Percentiles rank a stretch among this genome's conserved stretches.
phyloP scores from a whole-genome alignment of 2,113 vertebrate species.

The Trachemys scripta region DNA sequence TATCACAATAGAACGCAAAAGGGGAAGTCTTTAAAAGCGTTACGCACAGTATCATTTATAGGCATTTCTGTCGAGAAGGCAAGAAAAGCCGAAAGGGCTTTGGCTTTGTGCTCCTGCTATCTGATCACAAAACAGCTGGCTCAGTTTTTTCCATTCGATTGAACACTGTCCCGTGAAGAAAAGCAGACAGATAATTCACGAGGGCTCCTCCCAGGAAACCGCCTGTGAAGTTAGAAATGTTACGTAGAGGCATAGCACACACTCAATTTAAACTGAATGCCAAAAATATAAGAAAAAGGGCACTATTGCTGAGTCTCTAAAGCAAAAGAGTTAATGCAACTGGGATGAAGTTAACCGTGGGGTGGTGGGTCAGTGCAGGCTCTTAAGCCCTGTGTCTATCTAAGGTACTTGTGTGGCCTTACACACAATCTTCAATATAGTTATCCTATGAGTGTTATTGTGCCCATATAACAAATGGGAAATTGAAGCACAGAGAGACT shows the following conservation, averaged over 20 bases:
- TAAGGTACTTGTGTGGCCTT: neutral
- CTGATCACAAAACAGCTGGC: neutral
- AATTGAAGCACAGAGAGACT: neutral
- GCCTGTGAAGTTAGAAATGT: neutral
- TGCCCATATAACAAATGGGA: neutral
- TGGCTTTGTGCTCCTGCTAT: neutral
- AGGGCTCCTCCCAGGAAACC: neutral
- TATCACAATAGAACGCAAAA: neutral
- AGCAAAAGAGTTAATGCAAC: neutral
- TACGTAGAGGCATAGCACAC: neutral
- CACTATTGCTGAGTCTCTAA: neutral
- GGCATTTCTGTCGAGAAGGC: neutral
- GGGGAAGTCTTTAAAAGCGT: neutral
- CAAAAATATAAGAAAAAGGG: neutral
- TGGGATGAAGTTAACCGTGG: neutral
- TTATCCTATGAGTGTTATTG: neutral
- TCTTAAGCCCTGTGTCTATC: neutral
- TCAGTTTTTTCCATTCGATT: neutral
- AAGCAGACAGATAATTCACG: too few species aligned
- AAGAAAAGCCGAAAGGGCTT: neutral
- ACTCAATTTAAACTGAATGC: neutral
- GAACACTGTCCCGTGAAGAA: neutral
- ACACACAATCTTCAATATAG: neutral
- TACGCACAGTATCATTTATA: neutral
- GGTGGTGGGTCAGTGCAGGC: neutral